phyloP scores from a whole-genome alignment of 2,888 invertebrate genomes.

The Boloria selene region DNA sequence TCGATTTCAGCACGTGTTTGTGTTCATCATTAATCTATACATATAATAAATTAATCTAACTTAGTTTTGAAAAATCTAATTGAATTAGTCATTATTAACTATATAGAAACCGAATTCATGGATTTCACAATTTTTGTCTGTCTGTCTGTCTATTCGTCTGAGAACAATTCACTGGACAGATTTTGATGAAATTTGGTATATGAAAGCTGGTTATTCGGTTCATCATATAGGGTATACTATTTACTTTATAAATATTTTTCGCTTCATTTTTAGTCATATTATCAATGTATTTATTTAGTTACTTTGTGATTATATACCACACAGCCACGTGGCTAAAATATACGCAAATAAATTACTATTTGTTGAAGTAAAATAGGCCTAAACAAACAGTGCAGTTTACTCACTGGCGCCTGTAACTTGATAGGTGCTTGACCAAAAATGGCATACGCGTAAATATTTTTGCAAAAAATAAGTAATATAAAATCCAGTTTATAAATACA shows the following conservation, averaged over 20 bases:
- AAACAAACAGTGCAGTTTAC: constrained; percentile 75
- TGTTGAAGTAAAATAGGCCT: constrained; percentile 48
- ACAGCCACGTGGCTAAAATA: constrained; percentile 1
- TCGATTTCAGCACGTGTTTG: constrained; percentile 65
- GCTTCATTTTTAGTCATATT: no score
- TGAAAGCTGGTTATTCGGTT: neutral
- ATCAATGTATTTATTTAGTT: neutral
- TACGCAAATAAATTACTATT: constrained; percentile 16
- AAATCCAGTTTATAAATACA: constrained; percentile 10
- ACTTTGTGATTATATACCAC: neutral
- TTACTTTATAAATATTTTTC: no score
- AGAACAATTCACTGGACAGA: no score
- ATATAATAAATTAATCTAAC: neutral
- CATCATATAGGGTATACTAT: no score
- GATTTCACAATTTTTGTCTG: no score
- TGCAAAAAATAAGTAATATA: constrained; percentile 20
- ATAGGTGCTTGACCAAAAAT: constrained; percentile 51
- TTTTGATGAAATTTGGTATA: neutral
- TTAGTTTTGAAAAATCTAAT: no score
- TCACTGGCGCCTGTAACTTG: constrained; percentile 74
- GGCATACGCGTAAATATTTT: constrained; percentile 24
- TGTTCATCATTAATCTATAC: constrained; percentile 46
- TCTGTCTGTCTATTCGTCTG: no score
- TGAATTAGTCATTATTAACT: no score
- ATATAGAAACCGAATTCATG: no score